Evolutionary conservation across 1,140 invertebrate species (phyloP), one percentile per base, ranked within the genome.

Genomic region (Trachymyrmex cornetzi): DNA sequence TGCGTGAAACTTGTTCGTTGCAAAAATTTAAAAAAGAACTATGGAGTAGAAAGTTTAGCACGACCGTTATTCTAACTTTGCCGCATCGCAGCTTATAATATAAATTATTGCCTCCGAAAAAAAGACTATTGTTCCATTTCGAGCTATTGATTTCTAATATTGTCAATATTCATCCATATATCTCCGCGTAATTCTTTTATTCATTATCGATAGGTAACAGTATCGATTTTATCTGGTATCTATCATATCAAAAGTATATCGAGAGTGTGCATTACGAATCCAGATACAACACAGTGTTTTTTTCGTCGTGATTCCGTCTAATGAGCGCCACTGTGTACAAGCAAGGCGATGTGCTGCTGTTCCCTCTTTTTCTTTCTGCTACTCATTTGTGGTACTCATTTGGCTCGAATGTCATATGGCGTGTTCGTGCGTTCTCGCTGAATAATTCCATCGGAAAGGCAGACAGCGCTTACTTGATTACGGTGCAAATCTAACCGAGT

Each of bases 271-370:
- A 22, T 59, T 27, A 59, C 22, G 19, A 19, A n/a, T 74, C 44
- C 55, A 48, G 34, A 22, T 38, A 27, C 24, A 82, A 61, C 34
- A 82, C n/a, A 27, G 16, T 38, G 22, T 69, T 44, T 59, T 44
- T 50, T 44, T 44, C 48, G 14, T 27, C 77, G 11, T 24, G 5
- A 11, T 24, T 69, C 12, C 61, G 44, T 16, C 5, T 50, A 53
- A 74, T 88, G 34, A 63, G 44, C 74, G n/a, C 22, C 74, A 48
- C 64, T 71, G 53, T 63, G 34, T 82, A 63, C 27, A 30, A 66
- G 12, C 24, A 48, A 57, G 55, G n/a, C 55, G n/a, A 24, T 27
- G 57, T 24, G 48, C 44, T 38, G 16, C 24, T 14, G 48, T 44
- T 44, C 1, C 3, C 61, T 44, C 12, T 44, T 38, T 85, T 57